Percentiles rank a stretch among this genome's conserved stretches.
phyloP scores from a whole-genome alignment of 2,797 vertebrate species.

The Xyrichtys novacula region DNA sequence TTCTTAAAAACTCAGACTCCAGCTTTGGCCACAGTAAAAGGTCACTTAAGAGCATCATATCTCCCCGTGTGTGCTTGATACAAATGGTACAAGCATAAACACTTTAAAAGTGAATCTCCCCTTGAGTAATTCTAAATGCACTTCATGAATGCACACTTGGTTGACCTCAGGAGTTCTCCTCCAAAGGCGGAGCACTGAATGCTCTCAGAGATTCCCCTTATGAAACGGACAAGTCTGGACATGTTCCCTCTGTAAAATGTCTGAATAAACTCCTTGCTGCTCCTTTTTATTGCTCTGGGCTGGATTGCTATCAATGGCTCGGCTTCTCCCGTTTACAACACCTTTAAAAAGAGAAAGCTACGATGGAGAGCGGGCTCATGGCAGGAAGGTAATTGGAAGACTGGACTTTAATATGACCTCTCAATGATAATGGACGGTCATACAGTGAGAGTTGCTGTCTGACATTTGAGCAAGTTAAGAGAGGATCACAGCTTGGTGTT shows the following conservation, averaged over 20 bases:
- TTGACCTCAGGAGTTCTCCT: slow-evolving; percentile 19
- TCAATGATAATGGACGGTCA: slow-evolving; percentile 62
- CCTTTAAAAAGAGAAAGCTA: slow-evolving; percentile 56
- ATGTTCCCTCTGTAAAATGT: slow-evolving; percentile 41
- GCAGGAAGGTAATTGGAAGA: slow-evolving; percentile 60
- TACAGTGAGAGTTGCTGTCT: slow-evolving; percentile 38
- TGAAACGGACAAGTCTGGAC: slow-evolving; percentile 45
- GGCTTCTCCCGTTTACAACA: slow-evolving; percentile 56
- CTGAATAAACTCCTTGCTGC: slow-evolving; percentile 36
- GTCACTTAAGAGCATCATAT: slow-evolving; percentile 25
- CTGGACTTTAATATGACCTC: slow-evolving; percentile 62
- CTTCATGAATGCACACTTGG: slow-evolving; percentile 26
- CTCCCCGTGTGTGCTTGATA: slow-evolving; percentile 15
- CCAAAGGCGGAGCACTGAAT: slow-evolving; percentile 23
- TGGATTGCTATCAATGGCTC: slow-evolving; percentile 39
- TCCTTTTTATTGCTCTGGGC: slow-evolving; percentile 44
- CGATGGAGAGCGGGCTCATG: slow-evolving; percentile 50
- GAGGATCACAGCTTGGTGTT: slow-evolving; percentile 37
- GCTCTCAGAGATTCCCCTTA: slow-evolving; percentile 11
- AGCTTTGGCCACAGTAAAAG: slow-evolving; percentile 34
- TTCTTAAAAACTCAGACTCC: slow-evolving; percentile 12
- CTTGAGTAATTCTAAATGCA: slow-evolving; percentile 15
- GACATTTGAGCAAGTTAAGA: slow-evolving; percentile 65
- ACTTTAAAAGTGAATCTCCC: slow-evolving; percentile 30
- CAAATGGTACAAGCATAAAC: slow-evolving; percentile 31